Percentiles rank a stretch among this genome's conserved stretches.
Conservation (phyloP, 2,888 invertebrate genomes). For the Campopleginae sp. region DNA sequence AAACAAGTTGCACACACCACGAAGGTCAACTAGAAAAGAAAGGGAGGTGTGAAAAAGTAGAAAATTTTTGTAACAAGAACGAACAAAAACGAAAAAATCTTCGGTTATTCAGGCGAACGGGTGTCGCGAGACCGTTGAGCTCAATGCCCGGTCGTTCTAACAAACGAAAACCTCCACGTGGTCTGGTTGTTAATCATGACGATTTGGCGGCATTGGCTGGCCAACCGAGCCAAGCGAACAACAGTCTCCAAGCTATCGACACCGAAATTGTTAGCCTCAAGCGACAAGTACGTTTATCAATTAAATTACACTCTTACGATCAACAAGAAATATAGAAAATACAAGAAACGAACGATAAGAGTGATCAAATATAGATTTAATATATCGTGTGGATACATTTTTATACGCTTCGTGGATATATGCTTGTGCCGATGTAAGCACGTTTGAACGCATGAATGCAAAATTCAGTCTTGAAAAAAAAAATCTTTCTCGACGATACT, state of each 20-base stretch:
- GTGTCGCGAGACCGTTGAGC: conserved; percentile 85
- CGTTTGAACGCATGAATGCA: conserved; percentile 18
- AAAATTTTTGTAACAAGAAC: conserved; percentile 21
- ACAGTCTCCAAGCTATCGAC: conserved; percentile 95
- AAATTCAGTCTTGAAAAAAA: background rate
- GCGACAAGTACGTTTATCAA: conserved; percentile 93
- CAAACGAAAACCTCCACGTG: conserved; percentile 95
- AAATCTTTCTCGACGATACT: background rate
- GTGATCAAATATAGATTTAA: background rate
- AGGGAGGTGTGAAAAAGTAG: conserved; percentile 4
- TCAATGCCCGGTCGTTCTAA: conserved; percentile 85
- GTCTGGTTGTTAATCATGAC: conserved; percentile 99
- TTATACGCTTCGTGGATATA: conserved; percentile 62
- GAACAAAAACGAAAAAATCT: conserved; percentile 37
- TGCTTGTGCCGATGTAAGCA: conserved; percentile 32
- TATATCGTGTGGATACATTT: conserved; percentile 83
- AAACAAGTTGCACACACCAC: background rate
- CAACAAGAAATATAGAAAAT: conserved; percentile 14
- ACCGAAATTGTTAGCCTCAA: conserved; percentile 97
- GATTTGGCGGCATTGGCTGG: conserved; percentile 97
- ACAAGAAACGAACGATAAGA: conserved; percentile 2
- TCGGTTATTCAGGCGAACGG: conserved; percentile 84
- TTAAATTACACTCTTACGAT: conserved; percentile 52
- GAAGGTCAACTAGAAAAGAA: conserved; percentile 20
- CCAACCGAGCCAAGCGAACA: conserved; percentile 88